phyloP scores from a whole-genome alignment of 2,888 invertebrate species.

The Odontocerum albicorne region DNA sequence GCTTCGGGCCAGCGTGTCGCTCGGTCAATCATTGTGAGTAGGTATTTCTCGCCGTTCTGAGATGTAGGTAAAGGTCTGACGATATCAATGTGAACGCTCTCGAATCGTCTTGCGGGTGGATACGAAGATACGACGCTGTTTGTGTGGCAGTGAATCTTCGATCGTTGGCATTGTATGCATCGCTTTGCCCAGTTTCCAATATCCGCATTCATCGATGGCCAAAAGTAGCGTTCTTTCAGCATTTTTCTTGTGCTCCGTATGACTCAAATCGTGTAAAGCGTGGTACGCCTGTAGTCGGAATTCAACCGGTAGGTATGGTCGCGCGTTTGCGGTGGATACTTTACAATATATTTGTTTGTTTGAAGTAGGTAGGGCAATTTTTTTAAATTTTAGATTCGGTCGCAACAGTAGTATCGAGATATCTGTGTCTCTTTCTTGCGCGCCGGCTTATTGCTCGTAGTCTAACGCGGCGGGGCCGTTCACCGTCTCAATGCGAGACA shows the following conservation, averaged over 20 bases:
- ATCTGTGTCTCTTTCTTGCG: too few relatives aligned
- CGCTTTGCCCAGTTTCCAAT: constrained; percentile 11
- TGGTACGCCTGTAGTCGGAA: neutral
- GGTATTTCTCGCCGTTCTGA: too few relatives aligned
- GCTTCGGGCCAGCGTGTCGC: constrained; percentile 45
- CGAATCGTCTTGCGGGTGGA: constrained; percentile 39
- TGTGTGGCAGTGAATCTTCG: constrained; percentile 1
- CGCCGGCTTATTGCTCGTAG: too few relatives aligned
- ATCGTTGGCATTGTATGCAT: constrained; percentile 1
- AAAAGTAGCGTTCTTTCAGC: constrained; percentile 35
- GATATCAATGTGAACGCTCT: constrained; percentile 47
- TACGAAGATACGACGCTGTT: neutral
- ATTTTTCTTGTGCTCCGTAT: neutral
- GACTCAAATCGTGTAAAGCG: neutral
- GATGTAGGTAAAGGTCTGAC: constrained; percentile 44
- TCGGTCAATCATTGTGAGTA: constrained; percentile 42
- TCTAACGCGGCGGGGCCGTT: too few relatives aligned
- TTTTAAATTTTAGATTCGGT: too few relatives aligned
- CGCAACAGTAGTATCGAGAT: too few relatives aligned
- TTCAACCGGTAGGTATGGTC: neutral
- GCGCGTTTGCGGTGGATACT: neutral
- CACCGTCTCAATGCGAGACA: constrained; percentile 38
- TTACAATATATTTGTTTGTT: neutral
- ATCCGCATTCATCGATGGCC: constrained; percentile 35
- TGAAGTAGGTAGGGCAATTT: too few relatives aligned